A percentile compares a stretch with the other conserved stretches of the same genome.
phyloP scores from a whole-genome alignment of 2,888 invertebrate genomes.

The Dicyrtomina minuta region DNA sequence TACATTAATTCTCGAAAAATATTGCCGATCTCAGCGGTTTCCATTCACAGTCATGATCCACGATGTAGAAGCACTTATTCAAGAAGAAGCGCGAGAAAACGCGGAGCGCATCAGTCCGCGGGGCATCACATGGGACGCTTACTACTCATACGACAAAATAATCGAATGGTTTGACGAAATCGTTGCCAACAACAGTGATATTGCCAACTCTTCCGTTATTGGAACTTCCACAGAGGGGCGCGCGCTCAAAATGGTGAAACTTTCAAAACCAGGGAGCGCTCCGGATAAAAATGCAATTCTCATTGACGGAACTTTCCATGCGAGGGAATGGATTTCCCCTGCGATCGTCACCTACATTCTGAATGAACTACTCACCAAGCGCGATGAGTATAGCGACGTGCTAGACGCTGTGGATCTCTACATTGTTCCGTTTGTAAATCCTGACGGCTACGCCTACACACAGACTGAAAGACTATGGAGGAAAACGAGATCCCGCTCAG shows the following conservation, averaged over 20 bases:
- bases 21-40: background rate
- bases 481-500: constrained; percentile 72
- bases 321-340: constrained; percentile 68
- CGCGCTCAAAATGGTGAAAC: constrained; percentile 27
- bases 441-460: constrained; percentile 65
- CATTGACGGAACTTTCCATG: constrained; percentile 66
- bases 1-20: background rate
- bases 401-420: constrained; percentile 65
- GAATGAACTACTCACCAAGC: constrained; percentile 55
- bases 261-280: constrained; percentile 28
- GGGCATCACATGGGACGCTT: constrained; percentile 29
- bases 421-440: constrained; percentile 73
- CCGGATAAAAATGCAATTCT: constrained; percentile 32
- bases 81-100: background rate
- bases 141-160: constrained; percentile 41
- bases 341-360: constrained; percentile 38
- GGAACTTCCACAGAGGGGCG: constrained; percentile 33
- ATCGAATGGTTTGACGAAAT: constrained; percentile 49
- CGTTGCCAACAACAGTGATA: constrained; percentile 44
- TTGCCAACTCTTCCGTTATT: constrained; percentile 38
- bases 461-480: constrained; percentile 67
- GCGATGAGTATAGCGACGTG: constrained; percentile 42
- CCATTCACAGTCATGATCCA: background rate
- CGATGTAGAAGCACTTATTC: constrained; percentile 12
- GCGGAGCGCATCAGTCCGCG: no score